phyloP scores from a whole-genome alignment of 2,888 invertebrate species.

The Chymomyza procnemis region DNA sequence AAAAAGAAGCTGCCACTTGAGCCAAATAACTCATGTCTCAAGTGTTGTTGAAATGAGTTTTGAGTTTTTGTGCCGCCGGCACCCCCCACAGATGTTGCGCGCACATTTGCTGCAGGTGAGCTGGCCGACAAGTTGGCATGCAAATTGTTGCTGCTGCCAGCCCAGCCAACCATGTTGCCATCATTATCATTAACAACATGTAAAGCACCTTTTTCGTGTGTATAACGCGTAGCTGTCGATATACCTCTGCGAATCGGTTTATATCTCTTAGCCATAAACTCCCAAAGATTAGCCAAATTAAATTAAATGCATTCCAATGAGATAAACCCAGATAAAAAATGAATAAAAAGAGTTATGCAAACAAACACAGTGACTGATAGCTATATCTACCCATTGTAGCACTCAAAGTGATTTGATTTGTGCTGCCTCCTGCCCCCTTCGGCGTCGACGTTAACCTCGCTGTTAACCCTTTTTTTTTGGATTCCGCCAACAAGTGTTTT shows the following conservation, averaged over 20 bases:
- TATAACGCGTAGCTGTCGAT: no score
- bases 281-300: background rate
- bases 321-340: background rate
- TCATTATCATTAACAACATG: conserved; percentile 7
- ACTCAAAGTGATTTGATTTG: conserved; percentile 10
- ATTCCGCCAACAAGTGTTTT: background rate
- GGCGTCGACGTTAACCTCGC: conserved; percentile 18
- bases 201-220: background rate
- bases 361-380: background rate
- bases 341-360: background rate
- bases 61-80: conserved; percentile 42
- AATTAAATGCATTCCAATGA: background rate
- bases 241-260: no score
- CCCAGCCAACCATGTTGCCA: background rate
- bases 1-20: conserved; percentile 28
- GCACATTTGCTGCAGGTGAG: conserved; percentile 19
- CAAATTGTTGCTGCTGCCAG: conserved; percentile 11
- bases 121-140: conserved; percentile 26
- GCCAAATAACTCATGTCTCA: conserved; percentile 68
- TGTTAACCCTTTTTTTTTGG: background rate
- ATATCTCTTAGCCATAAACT: background rate
- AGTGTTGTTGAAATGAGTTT: conserved; percentile 72
- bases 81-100: background rate
- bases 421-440: background rate
- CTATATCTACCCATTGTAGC: background rate